Percentiles rank a stretch among this genome's conserved stretches.
Evolutionary conservation across 1,140 invertebrate genomes (phyloP).

Genomic region (Drosophila sproati): DNA sequence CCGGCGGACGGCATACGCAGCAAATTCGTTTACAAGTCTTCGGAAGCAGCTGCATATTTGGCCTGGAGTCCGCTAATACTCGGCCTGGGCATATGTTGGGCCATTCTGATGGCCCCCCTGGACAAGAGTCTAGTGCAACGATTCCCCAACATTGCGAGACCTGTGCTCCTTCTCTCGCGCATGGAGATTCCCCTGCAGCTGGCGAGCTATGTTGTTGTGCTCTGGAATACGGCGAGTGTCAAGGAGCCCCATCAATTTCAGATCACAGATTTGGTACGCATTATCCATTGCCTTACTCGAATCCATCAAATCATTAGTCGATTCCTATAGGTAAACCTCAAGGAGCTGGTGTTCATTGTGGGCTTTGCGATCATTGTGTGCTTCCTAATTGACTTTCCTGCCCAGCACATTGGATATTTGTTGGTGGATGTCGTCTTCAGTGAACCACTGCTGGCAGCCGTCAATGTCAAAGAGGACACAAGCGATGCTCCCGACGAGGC

Average conservation of each 20-base stretch:
- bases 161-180: slow-evolving; percentile 57
- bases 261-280: slow-evolving; percentile 57
- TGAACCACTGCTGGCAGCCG: slow-evolving; percentile 29
- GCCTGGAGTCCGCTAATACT: slow-evolving; percentile 88
- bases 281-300: too few species aligned
- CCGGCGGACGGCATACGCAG: slow-evolving; percentile 86
- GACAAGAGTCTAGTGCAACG: slow-evolving; percentile 29
- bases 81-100: slow-evolving; percentile 87
- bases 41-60: slow-evolving; percentile 88
- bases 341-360: slow-evolving; percentile 53
- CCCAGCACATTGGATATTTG: slow-evolving; percentile 86
- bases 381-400: slow-evolving; percentile 86
- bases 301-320: too few species aligned
- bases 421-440: slow-evolving; percentile 59
- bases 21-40: slow-evolving; percentile 87
- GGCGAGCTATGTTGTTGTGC: slow-evolving; percentile 57
- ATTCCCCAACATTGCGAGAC: slow-evolving; percentile 38
- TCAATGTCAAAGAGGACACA: background rate
- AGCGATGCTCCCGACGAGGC: slow-evolving; percentile 12
- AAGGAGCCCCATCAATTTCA: slow-evolving; percentile 63
- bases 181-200: slow-evolving; percentile 65
- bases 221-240: slow-evolving; percentile 59
- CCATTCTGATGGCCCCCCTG: slow-evolving; percentile 57
- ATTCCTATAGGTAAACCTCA: slow-evolving; percentile 40
- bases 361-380: slow-evolving; percentile 84